Evolutionary conservation across 2,888 invertebrate species (phyloP).

Genomic region (Phasia obesa): DNA sequence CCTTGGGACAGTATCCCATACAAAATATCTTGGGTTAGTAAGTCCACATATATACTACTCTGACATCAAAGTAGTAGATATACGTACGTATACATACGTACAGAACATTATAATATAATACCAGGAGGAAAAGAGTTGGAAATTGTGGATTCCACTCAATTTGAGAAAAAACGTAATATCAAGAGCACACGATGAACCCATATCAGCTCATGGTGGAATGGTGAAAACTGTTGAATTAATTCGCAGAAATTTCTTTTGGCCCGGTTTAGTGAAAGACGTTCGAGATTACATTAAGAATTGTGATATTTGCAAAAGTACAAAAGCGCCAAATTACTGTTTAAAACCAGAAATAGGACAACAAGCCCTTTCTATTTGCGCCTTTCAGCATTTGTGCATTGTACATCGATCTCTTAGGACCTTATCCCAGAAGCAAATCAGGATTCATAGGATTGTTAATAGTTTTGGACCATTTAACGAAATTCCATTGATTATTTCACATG

Average conservation of each 20-base stretch:
- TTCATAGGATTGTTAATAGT: too few relatives aligned
- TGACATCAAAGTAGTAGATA: constrained; percentile 57
- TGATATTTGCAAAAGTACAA: constrained; percentile 49
- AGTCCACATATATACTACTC: too few relatives aligned
- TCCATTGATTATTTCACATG: constrained; percentile 12
- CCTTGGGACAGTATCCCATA: too few relatives aligned
- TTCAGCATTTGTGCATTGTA: too few relatives aligned
- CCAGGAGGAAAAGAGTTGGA: constrained; percentile 61
- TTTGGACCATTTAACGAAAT: too few relatives aligned
- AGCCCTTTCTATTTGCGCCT: constrained; percentile 26
- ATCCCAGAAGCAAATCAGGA: too few relatives aligned
- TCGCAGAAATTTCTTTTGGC: constrained; percentile 40
- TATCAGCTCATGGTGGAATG: constrained; percentile 27
- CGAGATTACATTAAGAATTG: constrained; percentile 39
- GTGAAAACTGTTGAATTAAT: constrained; percentile 23
- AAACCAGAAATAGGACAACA: constrained; percentile 59
- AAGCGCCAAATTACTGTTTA: constrained; percentile 35
- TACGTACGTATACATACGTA: constrained; percentile 46
- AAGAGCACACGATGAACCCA: too few relatives aligned
- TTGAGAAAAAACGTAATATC: neutral
- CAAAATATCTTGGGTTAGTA: too few relatives aligned
- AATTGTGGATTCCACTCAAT: constrained; percentile 62
- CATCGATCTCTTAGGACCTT: too few relatives aligned
- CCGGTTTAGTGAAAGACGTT: constrained; percentile 48
- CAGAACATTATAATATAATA: constrained; percentile 32